Base-by-base conservation (phyloP, 2,888 invertebrate species). In the Acleris literana region DNA sequence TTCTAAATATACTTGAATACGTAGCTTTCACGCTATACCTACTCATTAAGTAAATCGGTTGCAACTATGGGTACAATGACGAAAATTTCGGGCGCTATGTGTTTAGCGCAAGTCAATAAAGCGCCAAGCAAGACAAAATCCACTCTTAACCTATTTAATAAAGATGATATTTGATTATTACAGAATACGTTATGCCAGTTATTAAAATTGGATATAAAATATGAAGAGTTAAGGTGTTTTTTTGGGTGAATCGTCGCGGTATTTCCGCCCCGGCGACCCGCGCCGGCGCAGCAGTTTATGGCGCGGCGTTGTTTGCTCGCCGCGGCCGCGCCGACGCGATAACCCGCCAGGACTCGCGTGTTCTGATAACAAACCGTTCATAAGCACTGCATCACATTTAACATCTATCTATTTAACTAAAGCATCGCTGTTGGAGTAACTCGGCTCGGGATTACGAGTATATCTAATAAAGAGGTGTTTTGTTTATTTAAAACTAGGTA, bases 291-390 rank as follows among this genome's bases (percentile, higher is more conserved):
- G 68, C 65, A 62, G 60, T 74, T 72, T 71, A 74, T 71, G 75
- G 74, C 72, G 71, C 66, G 63, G 61, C 57, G 52, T 63, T 79
- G 79, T 79, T 79, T 80, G 76, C 74, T 76, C 73, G 72, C 76
- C 33, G 9, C 9, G 33, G 33, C 33, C 33, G 72, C 73, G 72
- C 74, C 71, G 76, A 74, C 76, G 66, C 61, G 80, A 80, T 79
- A 80, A 77, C 76, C 73, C 71, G 61, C 73, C 73, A 73, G 72
- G 74, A 75, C 74, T 75, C 72, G 74, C 74, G 71, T 74, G 72
- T 71, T 59, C 69, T 74, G 79, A 80, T 79, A 79, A 77, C 77
- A 74, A 25, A 70, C 69, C 70, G 70, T 79, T 75, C 75, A 76
- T 62, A 57, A 57, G 39, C 53, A 57, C 62, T 51, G 62, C 57